phyloP scores from a whole-genome alignment of 2,888 invertebrate species.

The Drosophila nigricruria region DNA sequence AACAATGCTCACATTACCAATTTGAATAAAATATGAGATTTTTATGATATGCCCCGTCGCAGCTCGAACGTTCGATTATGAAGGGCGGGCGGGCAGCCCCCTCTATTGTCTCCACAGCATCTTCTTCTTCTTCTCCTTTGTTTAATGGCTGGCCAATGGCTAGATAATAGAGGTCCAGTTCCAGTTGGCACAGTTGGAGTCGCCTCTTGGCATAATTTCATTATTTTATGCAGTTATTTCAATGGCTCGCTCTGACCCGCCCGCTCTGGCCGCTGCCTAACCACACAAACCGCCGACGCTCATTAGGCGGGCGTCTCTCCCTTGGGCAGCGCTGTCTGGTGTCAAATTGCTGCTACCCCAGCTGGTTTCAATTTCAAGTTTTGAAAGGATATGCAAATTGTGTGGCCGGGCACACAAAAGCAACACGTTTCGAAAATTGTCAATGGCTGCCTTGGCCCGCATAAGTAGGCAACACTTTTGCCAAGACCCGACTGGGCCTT shows the following conservation, averaged over 20 bases:
- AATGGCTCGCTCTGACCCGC: background rate
- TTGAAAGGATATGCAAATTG: conserved; percentile 33
- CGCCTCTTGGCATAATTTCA: conserved; percentile 69
- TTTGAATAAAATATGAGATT: conserved; percentile 84
- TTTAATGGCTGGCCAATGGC: conserved; percentile 72
- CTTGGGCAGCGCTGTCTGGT: conserved; percentile 46
- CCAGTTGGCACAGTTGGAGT: conserved; percentile 30
- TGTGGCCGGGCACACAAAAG: background rate
- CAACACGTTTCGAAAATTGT: background rate
- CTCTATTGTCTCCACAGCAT: background rate
- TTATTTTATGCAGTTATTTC: conserved; percentile 63
- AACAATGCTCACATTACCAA: conserved; percentile 78
- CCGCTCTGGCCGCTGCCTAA: conserved; percentile 21
- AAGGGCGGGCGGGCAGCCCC: background rate
- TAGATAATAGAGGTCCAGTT: conserved; percentile 72
- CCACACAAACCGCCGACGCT: conserved; percentile 75
- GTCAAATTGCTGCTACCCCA: conserved; percentile 36
- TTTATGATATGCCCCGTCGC: conserved; percentile 64
- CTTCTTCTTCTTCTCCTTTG: background rate
- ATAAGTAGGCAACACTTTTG: conserved; percentile 33
- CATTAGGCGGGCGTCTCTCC: conserved; percentile 66
- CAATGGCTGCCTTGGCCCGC: conserved; percentile 1
- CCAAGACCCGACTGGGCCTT: rapidly evolving
- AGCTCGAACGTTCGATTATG: conserved; percentile 6
- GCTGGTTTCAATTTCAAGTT: conserved; percentile 33